Evolutionary conservation across 2,888 invertebrate genomes (phyloP).

Genomic region (Sphaerophoria rueppellii): DNA sequence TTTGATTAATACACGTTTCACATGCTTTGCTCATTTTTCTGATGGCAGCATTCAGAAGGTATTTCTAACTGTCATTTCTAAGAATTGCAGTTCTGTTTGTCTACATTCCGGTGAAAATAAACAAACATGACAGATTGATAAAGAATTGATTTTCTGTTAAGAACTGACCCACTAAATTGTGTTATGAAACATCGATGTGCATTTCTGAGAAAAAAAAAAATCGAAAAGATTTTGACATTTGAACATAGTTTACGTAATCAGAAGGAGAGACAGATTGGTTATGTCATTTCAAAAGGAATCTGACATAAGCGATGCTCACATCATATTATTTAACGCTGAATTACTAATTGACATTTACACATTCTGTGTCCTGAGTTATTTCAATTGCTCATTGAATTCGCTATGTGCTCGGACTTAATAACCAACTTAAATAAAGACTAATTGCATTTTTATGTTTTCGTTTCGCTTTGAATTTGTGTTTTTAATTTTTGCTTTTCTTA

Average conservation of each 20-base stretch:
- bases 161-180: slow-evolving; percentile 21
- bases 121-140: slow-evolving; percentile 16
- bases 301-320: slow-evolving; percentile 32
- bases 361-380: slow-evolving; percentile 8
- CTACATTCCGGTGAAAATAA: not conserved
- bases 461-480: not conserved
- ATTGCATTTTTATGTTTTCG: slow-evolving; percentile 22
- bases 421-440: slow-evolving; percentile 34
- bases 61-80: not conserved
- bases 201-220: not conserved
- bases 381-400: slow-evolving; percentile 38
- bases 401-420: slow-evolving; percentile 21
- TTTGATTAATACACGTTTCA: slow-evolving; percentile 50
- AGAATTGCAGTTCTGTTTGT: slow-evolving; percentile 3
- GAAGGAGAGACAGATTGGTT: not conserved
- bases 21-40: not conserved
- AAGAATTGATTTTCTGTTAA: not conserved
- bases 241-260: not conserved
- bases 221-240: not conserved
- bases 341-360: slow-evolving; percentile 34
- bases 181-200: not conserved
- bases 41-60: no score
- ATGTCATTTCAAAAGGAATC: slow-evolving; percentile 1
- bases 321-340: slow-evolving; percentile 23
- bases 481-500: slow-evolving; percentile 23